Conservation (phyloP, 2,888 invertebrate species). For the Anoncus sp. region DNA sequence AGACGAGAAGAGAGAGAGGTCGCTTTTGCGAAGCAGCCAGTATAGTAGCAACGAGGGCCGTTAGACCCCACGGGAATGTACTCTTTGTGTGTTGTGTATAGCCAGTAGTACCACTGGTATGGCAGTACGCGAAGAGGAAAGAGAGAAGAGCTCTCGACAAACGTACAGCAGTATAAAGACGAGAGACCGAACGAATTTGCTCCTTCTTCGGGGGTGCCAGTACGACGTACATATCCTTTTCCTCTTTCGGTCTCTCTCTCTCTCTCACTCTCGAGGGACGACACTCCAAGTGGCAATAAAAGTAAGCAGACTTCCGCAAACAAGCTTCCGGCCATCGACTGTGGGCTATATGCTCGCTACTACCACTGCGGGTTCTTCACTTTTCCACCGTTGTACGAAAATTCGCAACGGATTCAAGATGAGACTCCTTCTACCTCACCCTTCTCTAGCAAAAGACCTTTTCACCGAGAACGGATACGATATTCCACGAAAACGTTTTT, state of each 20-base stretch:
- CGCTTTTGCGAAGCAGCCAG: conserved; percentile 54
- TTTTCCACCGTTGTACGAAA: conserved; percentile 43
- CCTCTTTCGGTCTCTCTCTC: conserved; percentile 19
- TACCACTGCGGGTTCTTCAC: conserved; percentile 19
- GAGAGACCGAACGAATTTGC: conserved; percentile 59
- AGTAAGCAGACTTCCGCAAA: conserved; percentile 68
- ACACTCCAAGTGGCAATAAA: conserved; percentile 66
- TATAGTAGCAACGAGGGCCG: conserved; percentile 39
- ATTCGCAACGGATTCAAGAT: conserved; percentile 62
- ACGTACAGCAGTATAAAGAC: conserved; percentile 20
- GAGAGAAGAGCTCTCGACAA: conserved; percentile 7
- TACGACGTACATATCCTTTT: conserved; percentile 42
- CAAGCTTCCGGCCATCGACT: conserved; percentile 63
- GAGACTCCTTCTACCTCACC: conserved; percentile 18
- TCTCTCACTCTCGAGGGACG: conserved; percentile 48
- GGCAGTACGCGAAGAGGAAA: conserved; percentile 11
- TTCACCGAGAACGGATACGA: conserved; percentile 4
- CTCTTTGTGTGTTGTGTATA: conserved; percentile 41
- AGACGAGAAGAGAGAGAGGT: conserved; percentile 48
- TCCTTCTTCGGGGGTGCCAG: conserved; percentile 53
- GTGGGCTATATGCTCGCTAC: conserved; percentile 40
- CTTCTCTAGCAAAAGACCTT: conserved; percentile 17
- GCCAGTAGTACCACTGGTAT: conserved; percentile 5
- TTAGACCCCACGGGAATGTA: conserved; percentile 58
- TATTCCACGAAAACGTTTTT: conserved; percentile 26